Evolutionary conservation across 2,888 invertebrate species (phyloP).

Genomic region (Alcis repandata): DNA sequence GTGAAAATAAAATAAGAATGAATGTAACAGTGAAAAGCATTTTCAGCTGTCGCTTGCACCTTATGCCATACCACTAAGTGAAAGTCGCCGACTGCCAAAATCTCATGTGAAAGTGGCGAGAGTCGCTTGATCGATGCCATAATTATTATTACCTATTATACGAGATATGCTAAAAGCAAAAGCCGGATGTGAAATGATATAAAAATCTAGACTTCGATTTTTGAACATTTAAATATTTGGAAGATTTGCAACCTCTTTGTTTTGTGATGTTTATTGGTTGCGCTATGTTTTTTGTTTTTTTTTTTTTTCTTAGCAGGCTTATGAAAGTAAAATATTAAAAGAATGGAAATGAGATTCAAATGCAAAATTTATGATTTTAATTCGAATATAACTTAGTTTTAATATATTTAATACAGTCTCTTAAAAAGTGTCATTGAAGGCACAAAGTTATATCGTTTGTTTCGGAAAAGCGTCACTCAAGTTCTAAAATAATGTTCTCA

Average conservation of each 20-base stretch:
- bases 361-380: too few species aligned
- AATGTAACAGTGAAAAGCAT: too few species aligned
- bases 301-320: too few species aligned
- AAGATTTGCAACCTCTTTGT: constrained; percentile 6
- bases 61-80: constrained; percentile 64
- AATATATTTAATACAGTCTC: too few species aligned
- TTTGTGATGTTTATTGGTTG: constrained; percentile 14
- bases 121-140: constrained; percentile 82
- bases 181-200: constrained; percentile 73
- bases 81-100: constrained; percentile 83
- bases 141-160: constrained; percentile 86
- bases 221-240: constrained; percentile 27
- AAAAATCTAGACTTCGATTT: constrained; percentile 50
- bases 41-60: constrained; percentile 24
- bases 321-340: too few species aligned
- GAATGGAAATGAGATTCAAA: too few species aligned
- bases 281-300: not conserved
- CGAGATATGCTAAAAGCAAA: constrained; percentile 82
- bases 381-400: too few species aligned
- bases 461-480: too few species aligned
- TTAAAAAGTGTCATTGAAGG: too few species aligned
- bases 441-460: too few species aligned
- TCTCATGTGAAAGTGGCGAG: constrained; percentile 82
- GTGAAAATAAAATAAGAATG: too few species aligned
- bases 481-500: too few species aligned